Conservation (phyloP, 2,113 vertebrate species). For the Lynx canadensis region DNA sequence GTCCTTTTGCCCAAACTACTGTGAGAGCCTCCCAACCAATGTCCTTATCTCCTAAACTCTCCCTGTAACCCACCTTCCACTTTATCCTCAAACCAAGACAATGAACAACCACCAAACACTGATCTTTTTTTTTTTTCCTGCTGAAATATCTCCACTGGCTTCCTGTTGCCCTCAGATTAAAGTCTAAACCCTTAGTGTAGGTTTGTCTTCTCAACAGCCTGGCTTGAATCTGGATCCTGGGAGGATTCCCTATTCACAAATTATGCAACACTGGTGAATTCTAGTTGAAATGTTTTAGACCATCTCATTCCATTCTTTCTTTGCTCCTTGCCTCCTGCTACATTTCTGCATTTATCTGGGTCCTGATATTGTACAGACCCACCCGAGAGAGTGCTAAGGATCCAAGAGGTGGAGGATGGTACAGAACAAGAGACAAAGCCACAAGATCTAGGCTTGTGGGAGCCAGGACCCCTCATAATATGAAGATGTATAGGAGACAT, state of each 20-base stretch:
- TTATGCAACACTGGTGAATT: neutral
- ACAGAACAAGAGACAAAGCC: neutral
- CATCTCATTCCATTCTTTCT: neutral
- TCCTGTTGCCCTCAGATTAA: neutral
- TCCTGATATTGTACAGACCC: neutral
- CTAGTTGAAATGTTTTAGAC: neutral
- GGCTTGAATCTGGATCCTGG: neutral
- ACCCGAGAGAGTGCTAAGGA: neutral
- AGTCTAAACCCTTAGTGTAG: neutral
- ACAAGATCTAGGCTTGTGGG: neutral
- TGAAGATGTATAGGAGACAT: neutral
- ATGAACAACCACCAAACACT: neutral
- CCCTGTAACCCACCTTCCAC: neutral
- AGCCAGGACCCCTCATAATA: neutral
- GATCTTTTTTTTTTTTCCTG: neutral
- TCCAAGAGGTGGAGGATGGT: neutral
- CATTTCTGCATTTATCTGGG: neutral
- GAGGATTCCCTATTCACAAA: neutral
- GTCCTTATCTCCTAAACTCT: neutral
- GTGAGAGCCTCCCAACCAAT: neutral
- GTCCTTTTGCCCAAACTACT: neutral
- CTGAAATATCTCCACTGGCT: neutral
- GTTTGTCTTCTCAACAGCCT: neutral
- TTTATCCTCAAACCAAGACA: neutral
- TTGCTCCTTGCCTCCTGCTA: neutral